Evolutionary conservation across 2,113 vertebrate genomes (phyloP).

Genomic region (Rhabdornis inornatus): DNA sequence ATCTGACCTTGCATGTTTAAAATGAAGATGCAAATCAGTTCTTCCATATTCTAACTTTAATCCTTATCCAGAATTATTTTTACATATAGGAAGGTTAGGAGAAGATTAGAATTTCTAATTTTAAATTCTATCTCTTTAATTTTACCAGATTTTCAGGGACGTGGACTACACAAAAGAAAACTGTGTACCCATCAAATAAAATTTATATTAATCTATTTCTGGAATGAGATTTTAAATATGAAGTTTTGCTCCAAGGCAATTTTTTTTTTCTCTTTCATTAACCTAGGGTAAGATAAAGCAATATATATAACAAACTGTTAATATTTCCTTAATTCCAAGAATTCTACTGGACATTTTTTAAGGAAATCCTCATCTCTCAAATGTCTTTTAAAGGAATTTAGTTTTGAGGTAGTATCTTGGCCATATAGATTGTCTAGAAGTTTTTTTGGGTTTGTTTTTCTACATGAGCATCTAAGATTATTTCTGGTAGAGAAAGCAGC

Average conservation of each 20-base stretch:
- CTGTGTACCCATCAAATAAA: background rate
- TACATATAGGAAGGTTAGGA: fast-evolving
- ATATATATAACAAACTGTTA: background rate
- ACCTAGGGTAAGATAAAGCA: background rate
- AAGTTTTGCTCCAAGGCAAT: background rate
- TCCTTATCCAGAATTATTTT: background rate
- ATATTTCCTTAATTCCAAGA: background rate
- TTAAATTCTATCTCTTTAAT: background rate
- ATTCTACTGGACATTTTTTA: background rate
- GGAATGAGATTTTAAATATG: background rate
- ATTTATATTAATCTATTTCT: background rate
- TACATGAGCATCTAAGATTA: background rate
- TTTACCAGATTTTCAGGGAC: background rate
- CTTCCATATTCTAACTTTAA: background rate
- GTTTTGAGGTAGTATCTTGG: background rate
- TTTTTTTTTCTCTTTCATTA: background rate
- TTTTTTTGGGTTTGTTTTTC: background rate
- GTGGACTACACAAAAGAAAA: background rate
- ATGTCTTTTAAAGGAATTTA: background rate
- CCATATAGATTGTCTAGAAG: background rate
- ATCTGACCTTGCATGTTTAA: background rate
- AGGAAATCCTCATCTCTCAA: background rate
- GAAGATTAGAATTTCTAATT: background rate
- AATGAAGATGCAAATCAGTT: background rate
- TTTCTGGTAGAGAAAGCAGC: background rate